phyloP scores from a whole-genome alignment of 2,888 invertebrate genomes.

The Cryptocephalus moraei region DNA sequence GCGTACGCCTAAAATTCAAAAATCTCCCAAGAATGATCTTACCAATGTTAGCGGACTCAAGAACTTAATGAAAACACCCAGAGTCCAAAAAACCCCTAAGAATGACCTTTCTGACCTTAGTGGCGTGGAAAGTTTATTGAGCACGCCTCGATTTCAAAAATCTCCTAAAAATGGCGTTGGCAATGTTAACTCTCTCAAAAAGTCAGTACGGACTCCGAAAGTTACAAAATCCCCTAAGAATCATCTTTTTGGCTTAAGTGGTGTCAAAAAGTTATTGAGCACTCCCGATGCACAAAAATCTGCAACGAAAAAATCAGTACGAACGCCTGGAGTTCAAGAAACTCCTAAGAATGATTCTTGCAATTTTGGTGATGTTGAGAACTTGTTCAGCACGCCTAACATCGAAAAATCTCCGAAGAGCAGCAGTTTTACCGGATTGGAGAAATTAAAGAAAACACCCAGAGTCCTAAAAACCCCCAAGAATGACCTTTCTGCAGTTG shows the following conservation, averaged over 20 bases:
- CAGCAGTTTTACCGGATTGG: not conserved
- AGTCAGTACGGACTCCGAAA: not conserved
- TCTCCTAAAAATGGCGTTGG: not conserved
- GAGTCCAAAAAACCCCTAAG: conserved; percentile 9
- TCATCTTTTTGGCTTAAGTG: not conserved
- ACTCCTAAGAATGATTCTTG: not conserved
- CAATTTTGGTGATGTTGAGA: too few species aligned
- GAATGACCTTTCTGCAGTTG: conserved; percentile 1
- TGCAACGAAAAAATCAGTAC: not conserved
- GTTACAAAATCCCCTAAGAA: not conserved
- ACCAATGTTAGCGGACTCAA: conserved; percentile 16
- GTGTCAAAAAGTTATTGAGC: not conserved
- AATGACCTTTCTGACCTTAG: not conserved
- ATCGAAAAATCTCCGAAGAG: too few species aligned
- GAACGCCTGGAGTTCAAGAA: not conserved
- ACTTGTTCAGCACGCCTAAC: too few species aligned
- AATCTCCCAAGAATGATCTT: conserved; percentile 19
- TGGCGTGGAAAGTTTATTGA: not conserved
- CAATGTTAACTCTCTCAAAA: not conserved
- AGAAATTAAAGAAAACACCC: conserved; percentile 1
- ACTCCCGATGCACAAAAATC: not conserved
- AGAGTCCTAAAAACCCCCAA: conserved; percentile 1
- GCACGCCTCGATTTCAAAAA: not conserved
- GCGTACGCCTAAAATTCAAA: conserved; percentile 13
- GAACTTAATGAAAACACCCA: conserved; percentile 18